Base-by-base conservation (phyloP, 1,140 invertebrate species). In the Papilio dardanus region DNA sequence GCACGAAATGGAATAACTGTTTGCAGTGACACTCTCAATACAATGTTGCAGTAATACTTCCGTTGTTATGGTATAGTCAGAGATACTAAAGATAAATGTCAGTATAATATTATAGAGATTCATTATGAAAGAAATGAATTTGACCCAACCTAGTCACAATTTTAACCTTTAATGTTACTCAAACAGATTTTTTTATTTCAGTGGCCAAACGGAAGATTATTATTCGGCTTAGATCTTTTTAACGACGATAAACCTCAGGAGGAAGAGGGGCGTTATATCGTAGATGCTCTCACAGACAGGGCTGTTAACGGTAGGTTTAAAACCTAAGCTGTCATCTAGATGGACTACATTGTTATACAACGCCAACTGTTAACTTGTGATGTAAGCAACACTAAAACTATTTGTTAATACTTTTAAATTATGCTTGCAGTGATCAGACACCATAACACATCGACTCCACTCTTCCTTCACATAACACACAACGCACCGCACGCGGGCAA, bases 261-360 rank as follows among this genome's bases (percentile, higher is more conserved):
- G 68, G 94, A 95, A 3, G 88, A 89, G 74, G 78, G 90, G 16
- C 80, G 91, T 31, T 98, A 98, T 86, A 95, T 96, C 1, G 97
- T 97, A 0, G 96, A 97, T 81, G 85, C 98, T 8, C 95, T 98
- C 73, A 97, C 97, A 0, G 87, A 95, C 5, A 95, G 96, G 90
- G 95, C 97, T 0, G 86, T 96, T 21, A 81, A 84, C 54, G 84
- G 91, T 93, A 83, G 85, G 87, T 86, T 37, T 10, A n/a, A n/a
- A n/a, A n/a, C n/a, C 35, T 37, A 37, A 8, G 58, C 24, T 69
- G n/a, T 28, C 3, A 7, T 19, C 5, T 46, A 46, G 5, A n/a
- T n/a, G 0, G n/a, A n/a, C 5, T 46, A 46, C 16, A 46, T 46
- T 46, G 5, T 46, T 0, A 2, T 4, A n/a, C 14, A 46, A n/a